Percentiles rank a stretch among this genome's conserved stretches.
Evolutionary conservation across 2,797 vertebrate genomes (phyloP).

Genomic region (Myripristis murdjan): DNA sequence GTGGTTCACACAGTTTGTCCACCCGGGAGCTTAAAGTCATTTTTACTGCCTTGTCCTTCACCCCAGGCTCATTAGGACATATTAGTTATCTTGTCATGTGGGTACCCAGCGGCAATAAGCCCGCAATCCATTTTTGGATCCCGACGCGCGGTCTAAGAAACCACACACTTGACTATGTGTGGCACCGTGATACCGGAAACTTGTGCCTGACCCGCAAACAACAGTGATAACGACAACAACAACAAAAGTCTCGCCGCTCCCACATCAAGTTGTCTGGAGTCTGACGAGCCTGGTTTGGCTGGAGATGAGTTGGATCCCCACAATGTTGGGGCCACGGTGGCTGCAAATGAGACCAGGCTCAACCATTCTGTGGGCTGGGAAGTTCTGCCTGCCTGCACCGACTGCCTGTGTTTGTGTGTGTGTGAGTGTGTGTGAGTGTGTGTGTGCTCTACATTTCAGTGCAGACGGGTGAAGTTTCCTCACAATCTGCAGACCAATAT

Average conservation of each 20-base stretch:
- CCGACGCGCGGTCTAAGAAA: slow-evolving; percentile 35
- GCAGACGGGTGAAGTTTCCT: too few relatives aligned
- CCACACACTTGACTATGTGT: slow-evolving; percentile 30
- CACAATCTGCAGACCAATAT: slow-evolving; percentile 20
- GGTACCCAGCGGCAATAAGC: slow-evolving; percentile 7
- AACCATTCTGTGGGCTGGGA: slow-evolving; percentile 39
- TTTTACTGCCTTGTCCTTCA: slow-evolving; percentile 5
- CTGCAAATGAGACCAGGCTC: slow-evolving; percentile 38
- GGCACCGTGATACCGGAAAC: slow-evolving; percentile 56
- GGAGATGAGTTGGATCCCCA: slow-evolving; percentile 35
- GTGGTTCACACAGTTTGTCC: background rate
- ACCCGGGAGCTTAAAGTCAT: background rate
- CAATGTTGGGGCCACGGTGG: slow-evolving; percentile 22
- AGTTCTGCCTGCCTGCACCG: slow-evolving; percentile 23
- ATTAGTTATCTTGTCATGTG: slow-evolving; percentile 32
- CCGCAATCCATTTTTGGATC: slow-evolving; percentile 32
- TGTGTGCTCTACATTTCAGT: too few relatives aligned
- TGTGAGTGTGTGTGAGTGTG: slow-evolving; percentile 4
- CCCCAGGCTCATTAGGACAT: background rate
- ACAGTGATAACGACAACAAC: slow-evolving; percentile 63
- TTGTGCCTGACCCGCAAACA: slow-evolving; percentile 41
- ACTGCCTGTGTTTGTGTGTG: slow-evolving; percentile 15
- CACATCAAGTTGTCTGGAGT: slow-evolving; percentile 59
- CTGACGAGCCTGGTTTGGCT: slow-evolving; percentile 40
- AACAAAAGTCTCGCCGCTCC: slow-evolving; percentile 30